Evolutionary conservation across 92 coral and sea anemone genomes (phyloP).

Genomic region (Micromussa lordhowensis): DNA sequence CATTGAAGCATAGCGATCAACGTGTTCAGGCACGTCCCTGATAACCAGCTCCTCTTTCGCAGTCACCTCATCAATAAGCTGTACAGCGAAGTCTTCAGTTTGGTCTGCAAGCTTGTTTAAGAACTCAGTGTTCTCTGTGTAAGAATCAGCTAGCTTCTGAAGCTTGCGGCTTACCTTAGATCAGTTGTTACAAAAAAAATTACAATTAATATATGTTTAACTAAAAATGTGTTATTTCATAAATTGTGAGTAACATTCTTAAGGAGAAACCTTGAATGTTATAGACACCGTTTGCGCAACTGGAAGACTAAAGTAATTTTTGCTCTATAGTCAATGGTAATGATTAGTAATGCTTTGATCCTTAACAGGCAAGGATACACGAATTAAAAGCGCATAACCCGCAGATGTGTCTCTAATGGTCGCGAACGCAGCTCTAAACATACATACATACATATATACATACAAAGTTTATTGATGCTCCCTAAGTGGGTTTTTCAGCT

Average conservation of each 20-base stretch:
- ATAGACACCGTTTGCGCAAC: background rate
- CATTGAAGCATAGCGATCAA: slow-evolving; percentile 21
- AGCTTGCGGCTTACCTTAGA: slow-evolving; percentile 18
- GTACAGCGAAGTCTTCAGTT: slow-evolving; percentile 48
- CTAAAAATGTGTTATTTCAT: too few species aligned
- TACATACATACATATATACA: too few species aligned
- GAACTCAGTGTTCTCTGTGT: slow-evolving; percentile 30
- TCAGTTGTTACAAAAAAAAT: background rate
- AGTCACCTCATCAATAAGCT: slow-evolving; percentile 34
- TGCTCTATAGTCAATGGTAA: background rate
- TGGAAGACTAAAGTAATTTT: too few species aligned
- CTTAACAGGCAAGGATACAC: background rate
- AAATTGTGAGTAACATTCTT: background rate
- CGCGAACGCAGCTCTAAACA: too few species aligned
- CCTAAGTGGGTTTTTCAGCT: too few species aligned
- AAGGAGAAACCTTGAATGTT: background rate
- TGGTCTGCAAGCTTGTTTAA: slow-evolving; percentile 43
- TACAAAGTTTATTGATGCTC: too few species aligned
- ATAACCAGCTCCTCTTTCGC: slow-evolving; percentile 21
- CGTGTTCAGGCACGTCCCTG: background rate
- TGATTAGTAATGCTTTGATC: background rate
- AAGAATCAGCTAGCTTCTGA: background rate
- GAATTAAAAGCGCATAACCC: too few species aligned
- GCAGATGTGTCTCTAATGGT: too few species aligned
- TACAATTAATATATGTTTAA: background rate